A percentile compares a stretch with the other conserved stretches of the same genome.
These are phyloP conservation scores for Heliocidaris erythrogramma DNA, from an alignment of 35 echinoderm and acorn worm species.

Conservation along the genomic window DNA sequence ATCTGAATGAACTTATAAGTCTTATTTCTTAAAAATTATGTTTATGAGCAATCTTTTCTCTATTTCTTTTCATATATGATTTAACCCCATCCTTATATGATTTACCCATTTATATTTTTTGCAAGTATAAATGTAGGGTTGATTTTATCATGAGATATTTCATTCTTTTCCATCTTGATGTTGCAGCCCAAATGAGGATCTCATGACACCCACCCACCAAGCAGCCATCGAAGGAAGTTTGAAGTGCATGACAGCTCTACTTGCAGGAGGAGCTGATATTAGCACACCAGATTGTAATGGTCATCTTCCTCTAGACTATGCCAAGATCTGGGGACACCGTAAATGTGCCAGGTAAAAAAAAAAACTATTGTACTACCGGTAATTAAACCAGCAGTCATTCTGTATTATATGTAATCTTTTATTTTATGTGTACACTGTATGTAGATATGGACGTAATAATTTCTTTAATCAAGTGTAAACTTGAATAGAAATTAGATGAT, in stretches of 20 bases:
- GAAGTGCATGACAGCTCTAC: slow-evolving; percentile 79
- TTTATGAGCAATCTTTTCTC: neutral
- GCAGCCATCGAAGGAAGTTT: slow-evolving; percentile 95
- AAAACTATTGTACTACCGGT: neutral
- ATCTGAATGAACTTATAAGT: neutral
- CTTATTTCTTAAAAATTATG: neutral
- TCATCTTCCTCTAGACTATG: slow-evolving; percentile 96
- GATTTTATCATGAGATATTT: neutral
- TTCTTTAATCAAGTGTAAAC: too few species aligned
- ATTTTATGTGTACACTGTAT: too few species aligned
- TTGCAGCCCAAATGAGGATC: slow-evolving; percentile 70
- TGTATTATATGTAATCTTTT: neutral
- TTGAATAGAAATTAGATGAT: too few species aligned
- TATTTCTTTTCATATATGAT: neutral
- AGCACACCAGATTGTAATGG: slow-evolving; percentile 76
- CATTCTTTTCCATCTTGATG: neutral
- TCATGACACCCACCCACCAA: slow-evolving; percentile 89
- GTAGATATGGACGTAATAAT: too few species aligned
- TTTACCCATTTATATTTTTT: neutral
- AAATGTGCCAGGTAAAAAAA: slow-evolving; percentile 89
- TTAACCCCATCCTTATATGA: neutral
- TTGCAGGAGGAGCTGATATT: slow-evolving; percentile 71
- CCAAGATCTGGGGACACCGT: slow-evolving; percentile 95
- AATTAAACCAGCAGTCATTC: neutral
- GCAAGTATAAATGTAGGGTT: neutral